A percentile compares a stretch with the other conserved stretches of the same genome.
phyloP scores from a whole-genome alignment of 2,888 invertebrate species.

The Gnatocerus cornutus region DNA sequence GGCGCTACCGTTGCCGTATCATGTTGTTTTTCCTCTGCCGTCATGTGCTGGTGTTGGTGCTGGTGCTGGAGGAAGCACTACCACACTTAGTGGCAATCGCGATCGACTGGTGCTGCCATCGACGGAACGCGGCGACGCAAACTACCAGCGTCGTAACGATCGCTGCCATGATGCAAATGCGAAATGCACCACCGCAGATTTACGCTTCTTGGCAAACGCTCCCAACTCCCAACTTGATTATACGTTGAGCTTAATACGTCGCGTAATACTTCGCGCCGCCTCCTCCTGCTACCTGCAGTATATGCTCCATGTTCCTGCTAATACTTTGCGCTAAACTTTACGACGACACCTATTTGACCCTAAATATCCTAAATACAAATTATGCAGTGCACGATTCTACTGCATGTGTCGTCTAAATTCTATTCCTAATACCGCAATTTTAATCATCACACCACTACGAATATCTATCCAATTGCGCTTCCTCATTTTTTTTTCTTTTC shows the following conservation, averaged over 20 bases:
- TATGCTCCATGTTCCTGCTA: too few species aligned
- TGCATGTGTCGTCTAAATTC: conserved; percentile 53
- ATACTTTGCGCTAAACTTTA: too few species aligned
- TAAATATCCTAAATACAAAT: conserved; percentile 53
- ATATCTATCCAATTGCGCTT: background rate
- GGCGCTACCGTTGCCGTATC: conserved; percentile 54
- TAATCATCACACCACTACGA: conserved; percentile 6
- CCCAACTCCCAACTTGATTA: background rate
- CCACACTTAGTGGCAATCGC: conserved; percentile 45
- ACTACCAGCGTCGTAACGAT: conserved; percentile 60
- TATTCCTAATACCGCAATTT: conserved; percentile 45
- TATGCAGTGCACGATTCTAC: conserved; percentile 41
- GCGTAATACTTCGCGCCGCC: too few species aligned
- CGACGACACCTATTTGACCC: conserved; percentile 48
- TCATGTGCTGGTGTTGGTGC: conserved; percentile 20
- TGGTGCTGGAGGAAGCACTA: conserved; percentile 16
- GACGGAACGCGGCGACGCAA: conserved; percentile 55
- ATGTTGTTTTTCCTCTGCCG: conserved; percentile 49
- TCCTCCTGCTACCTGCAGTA: too few species aligned
- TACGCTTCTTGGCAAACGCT: conserved; percentile 49
- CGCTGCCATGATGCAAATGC: conserved; percentile 58
- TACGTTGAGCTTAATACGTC: too few species aligned
- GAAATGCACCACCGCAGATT: conserved; percentile 61
- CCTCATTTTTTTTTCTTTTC: background rate
- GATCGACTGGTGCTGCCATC: conserved; percentile 54